phyloP scores from a whole-genome alignment of 1,140 invertebrate genomes.

The Drosophila sproati region DNA sequence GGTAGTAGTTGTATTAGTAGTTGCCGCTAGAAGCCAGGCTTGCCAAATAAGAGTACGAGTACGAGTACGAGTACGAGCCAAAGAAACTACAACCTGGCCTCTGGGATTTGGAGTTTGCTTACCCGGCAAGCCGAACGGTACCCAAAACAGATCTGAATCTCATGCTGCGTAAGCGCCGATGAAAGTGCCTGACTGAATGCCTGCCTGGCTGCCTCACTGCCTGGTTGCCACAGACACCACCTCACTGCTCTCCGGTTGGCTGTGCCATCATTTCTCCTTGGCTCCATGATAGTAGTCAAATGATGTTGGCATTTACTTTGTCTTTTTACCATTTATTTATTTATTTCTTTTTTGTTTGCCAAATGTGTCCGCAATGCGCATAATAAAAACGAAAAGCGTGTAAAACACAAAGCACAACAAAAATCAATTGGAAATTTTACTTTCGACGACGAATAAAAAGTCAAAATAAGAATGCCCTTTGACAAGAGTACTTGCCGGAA shows the following conservation, averaged over 20 bases:
- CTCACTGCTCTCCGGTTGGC: neutral
- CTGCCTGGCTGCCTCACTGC: slow-evolving; percentile 5
- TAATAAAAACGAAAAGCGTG: slow-evolving; percentile 81
- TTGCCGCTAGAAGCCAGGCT: slow-evolving; percentile 2
- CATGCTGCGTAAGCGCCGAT: slow-evolving; percentile 78
- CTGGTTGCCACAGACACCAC: slow-evolving; percentile 2
- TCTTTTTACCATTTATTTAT: slow-evolving; percentile 33
- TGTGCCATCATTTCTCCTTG: slow-evolving; percentile 65
- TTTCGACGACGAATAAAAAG: slow-evolving; percentile 70
- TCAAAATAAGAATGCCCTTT: slow-evolving; percentile 13
- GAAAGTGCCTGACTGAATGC: slow-evolving; percentile 57
- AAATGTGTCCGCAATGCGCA: slow-evolving; percentile 65
- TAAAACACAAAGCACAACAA: slow-evolving; percentile 70
- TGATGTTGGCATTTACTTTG: slow-evolving; percentile 63
- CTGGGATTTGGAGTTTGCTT: slow-evolving; percentile 24
- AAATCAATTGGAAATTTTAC: slow-evolving; percentile 82
- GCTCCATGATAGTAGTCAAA: slow-evolving; percentile 68
- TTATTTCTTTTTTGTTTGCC: slow-evolving; percentile 12
- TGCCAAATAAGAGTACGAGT: neutral
- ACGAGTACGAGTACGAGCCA: neutral
- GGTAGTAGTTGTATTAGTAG: neutral
- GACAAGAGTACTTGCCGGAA: neutral
- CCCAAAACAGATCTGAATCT: slow-evolving; percentile 56
- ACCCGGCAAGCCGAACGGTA: slow-evolving; percentile 13
- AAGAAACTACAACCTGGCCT: neutral